Conservation (phyloP, 2,888 invertebrate genomes). For the Torymus auratus region DNA sequence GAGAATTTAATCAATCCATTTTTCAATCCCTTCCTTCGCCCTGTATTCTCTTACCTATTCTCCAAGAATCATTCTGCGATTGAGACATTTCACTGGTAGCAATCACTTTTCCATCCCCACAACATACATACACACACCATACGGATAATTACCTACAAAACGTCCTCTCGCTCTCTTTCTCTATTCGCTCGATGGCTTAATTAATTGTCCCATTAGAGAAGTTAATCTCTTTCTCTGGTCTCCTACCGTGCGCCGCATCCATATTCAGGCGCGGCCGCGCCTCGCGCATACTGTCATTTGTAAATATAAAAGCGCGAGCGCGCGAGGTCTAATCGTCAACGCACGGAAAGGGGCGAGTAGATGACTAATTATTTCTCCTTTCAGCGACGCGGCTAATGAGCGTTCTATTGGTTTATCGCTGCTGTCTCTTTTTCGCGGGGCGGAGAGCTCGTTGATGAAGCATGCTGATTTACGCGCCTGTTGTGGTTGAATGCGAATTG, state of each 20-base stretch:
- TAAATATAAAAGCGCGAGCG: slow-evolving; percentile 37
- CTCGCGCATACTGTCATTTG: slow-evolving; percentile 32
- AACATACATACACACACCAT: too few relatives aligned
- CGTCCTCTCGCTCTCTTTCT: background rate
- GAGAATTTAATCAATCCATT: background rate
- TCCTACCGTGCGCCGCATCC: slow-evolving; percentile 17
- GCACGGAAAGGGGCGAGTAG: background rate
- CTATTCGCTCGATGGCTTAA: slow-evolving; percentile 57
- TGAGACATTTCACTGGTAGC: too few relatives aligned
- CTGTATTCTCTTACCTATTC: too few relatives aligned
- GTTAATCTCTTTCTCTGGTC: slow-evolving; percentile 51
- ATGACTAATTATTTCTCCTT: slow-evolving; percentile 42
- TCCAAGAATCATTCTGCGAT: too few relatives aligned
- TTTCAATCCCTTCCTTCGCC: too few relatives aligned
- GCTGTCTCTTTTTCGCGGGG: background rate
- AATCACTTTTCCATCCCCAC: too few relatives aligned
- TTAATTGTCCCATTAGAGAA: slow-evolving; percentile 62
- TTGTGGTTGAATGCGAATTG: slow-evolving; percentile 4
- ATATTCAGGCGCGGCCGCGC: slow-evolving; percentile 39
- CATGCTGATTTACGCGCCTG: slow-evolving; percentile 17
- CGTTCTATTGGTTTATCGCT: slow-evolving; percentile 30
- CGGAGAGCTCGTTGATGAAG: background rate
- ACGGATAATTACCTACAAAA: slow-evolving; percentile 33
- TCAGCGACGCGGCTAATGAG: slow-evolving; percentile 40
- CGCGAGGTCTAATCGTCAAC: slow-evolving; percentile 3